Evolutionary conservation across 1,140 invertebrate genomes (phyloP), one percentile per base, ranked within the genome.

Genomic region (Philotrypesis tridentata): DNA sequence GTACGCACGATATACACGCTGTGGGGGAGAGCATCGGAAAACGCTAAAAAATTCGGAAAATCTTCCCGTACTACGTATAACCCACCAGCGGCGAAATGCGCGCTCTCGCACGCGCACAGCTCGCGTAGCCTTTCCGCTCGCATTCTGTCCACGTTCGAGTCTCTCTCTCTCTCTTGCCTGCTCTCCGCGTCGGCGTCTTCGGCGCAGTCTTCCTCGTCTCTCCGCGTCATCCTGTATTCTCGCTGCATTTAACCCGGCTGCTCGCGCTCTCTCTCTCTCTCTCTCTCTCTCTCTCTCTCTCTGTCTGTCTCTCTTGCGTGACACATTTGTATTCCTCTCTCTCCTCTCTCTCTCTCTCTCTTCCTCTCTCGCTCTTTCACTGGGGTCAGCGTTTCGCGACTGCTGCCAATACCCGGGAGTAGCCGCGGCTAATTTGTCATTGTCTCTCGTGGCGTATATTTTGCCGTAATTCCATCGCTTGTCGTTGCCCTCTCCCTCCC

Each of bases 401-500:
- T n/a, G 48, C 37, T 74, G 71, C 63, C 73, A 79, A 67, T 68
- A 68, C n/a, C 67, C 48, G 70, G 43, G 48, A 60, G 70, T 79
- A 48, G 65, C 72, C 55, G 27, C 48, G 80, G 72, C 82, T 86
- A 87, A 89, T 89, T 88, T 86, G 87, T 89, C 88, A 89, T 85
- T 88, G 87, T 88, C 9, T 48, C n/a, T 2, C 12, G 14, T 25
- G 23, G 79, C 29, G 29, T 37, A 6, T 17, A 48, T 72, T 40
- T 48, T 27, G 1, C 25, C 29, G 63, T 65, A 81, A 67, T 82
- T 76, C 63, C 48, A 75, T 61, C 33, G 72, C 33, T 29, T 76
- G 80, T 76, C 61, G n/a, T n/a, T n/a, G n/a, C n/a, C n/a, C n/a
- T n/a, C n/a, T n/a, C n/a, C n/a, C n/a, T n/a, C n/a, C n/a, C n/a